Evolutionary conservation across 2,888 invertebrate species (phyloP), one percentile per base, ranked within the genome.

Genomic region (Acleris cristana): DNA sequence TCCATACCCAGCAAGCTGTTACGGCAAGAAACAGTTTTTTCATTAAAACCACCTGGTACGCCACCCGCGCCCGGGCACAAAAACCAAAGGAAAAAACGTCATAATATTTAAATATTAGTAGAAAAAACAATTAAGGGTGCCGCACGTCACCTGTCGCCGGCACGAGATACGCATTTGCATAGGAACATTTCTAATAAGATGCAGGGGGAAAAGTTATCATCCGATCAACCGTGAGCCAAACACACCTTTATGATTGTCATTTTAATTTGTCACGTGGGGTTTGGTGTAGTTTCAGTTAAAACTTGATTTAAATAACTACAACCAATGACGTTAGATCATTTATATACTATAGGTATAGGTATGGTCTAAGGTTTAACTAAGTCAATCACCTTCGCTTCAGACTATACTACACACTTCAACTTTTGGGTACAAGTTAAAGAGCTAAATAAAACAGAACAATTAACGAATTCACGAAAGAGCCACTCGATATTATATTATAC

Each of bases 21-120:
- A 79, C 80, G 76, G 75, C 73, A 74, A 81, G 84, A 85, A 80
- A 84, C 83, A 83, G 73, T 70, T 76, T 83, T 89, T 90, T 90
- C 83, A 59, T 81, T 75, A 78, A 81, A 90, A 89, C 91, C 92
- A 92, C 91, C 92, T 92, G 92, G 92, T 81, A 82, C 81, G 90
- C 85, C 86, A 87, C 89, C 90, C 90, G 89, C 86, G 89, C 88
- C 86, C 83, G 70, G 74, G 79, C 78, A 88, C 84, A 92, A 92
- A 92, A 88, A 87, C 76, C 74, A 58, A 65, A 73, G 76, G 78
- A 88, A 91, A 84, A 90, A 91, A 85, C 86, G 83, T 90, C 91
- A 90, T 84, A 90, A 92, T 90, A 92, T 92, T 92, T 92, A 89
- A 92, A 92, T 92, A 92, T 90, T 88, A 85, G 85, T 84, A 91